These are phyloP conservation scores for Chrysaora quinquecirrha DNA, from an alignment of 30 jellyfish, hydroid and myxozoan genomes.

Conservation along the genomic window DNA sequence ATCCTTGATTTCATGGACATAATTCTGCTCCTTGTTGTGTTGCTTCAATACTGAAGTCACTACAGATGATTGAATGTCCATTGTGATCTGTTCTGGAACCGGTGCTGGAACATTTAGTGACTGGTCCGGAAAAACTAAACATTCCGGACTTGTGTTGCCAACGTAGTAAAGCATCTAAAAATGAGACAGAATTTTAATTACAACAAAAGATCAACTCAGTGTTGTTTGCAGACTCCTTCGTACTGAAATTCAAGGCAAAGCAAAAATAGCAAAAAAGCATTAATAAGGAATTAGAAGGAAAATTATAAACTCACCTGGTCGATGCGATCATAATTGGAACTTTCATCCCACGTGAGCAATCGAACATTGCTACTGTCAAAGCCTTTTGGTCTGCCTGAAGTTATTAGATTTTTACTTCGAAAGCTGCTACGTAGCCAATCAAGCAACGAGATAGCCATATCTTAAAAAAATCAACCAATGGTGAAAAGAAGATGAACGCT, in stretches of 20 bases:
- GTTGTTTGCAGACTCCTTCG: too few relatives aligned
- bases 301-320: too few relatives aligned
- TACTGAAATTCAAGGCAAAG: too few relatives aligned
- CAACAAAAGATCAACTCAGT: too few relatives aligned
- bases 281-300: too few relatives aligned
- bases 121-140: constrained; percentile 94
- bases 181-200: neutral
- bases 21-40: constrained; percentile 97
- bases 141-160: constrained; percentile 98
- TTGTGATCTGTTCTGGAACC: constrained; percentile 85
- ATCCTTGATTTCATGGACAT: constrained; percentile 86
- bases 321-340: constrained; percentile 70
- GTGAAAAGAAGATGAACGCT: neutral
- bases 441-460: constrained; percentile 55
- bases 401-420: constrained; percentile 34
- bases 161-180: constrained; percentile 88
- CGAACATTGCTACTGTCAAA: constrained; percentile 47
- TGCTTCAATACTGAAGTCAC: constrained; percentile 96
- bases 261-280: too few relatives aligned
- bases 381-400: constrained; percentile 28
- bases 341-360: constrained; percentile 70
- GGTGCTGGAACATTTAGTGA: constrained; percentile 94
- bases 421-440: constrained; percentile 62
- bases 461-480: neutral
- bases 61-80: constrained; percentile 81